These are phyloP conservation scores for Chlorodrepanis virens DNA, from an alignment of 2,113 vertebrate genomes.

Conservation along the genomic window DNA sequence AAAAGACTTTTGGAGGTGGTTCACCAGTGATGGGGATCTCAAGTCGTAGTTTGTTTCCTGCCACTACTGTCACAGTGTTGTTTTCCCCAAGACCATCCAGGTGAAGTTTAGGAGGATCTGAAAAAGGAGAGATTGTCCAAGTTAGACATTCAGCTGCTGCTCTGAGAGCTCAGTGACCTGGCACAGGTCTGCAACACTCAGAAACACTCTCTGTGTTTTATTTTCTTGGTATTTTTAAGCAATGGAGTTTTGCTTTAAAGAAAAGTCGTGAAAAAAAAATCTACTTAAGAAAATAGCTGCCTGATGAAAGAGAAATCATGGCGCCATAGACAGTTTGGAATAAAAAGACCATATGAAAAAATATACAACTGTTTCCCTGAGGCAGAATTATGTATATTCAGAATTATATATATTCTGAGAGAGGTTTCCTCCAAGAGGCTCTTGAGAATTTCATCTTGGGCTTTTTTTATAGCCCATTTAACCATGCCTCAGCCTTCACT, in stretches of 20 bases:
- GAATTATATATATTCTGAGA: neutral
- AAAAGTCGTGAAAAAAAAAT: neutral
- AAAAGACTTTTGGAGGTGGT: slow-evolving; percentile 88
- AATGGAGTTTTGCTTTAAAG: neutral
- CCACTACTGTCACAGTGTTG: slow-evolving; percentile 90
- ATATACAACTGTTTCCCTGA: neutral
- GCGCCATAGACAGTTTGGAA: neutral
- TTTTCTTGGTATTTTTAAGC: neutral
- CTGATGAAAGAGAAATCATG: neutral
- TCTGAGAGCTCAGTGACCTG: neutral
- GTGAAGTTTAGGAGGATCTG: slow-evolving; percentile 92
- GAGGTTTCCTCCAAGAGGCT: neutral
- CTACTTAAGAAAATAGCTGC: neutral
- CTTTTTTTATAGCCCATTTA: neutral
- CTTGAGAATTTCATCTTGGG: neutral
- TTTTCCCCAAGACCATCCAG: slow-evolving; percentile 88
- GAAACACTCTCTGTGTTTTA: neutral
- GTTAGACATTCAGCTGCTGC: neutral
- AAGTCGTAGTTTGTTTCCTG: slow-evolving; percentile 94
- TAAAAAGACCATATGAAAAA: neutral
- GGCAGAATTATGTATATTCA: neutral
- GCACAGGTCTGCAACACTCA: neutral
- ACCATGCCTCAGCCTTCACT: neutral
- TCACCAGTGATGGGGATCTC: slow-evolving; percentile 93
- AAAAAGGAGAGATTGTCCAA: slow-evolving; percentile 17